These are phyloP conservation scores for Dendrolimus houi DNA, from an alignment of 2,888 invertebrate genomes.

Conservation along the genomic window DNA sequence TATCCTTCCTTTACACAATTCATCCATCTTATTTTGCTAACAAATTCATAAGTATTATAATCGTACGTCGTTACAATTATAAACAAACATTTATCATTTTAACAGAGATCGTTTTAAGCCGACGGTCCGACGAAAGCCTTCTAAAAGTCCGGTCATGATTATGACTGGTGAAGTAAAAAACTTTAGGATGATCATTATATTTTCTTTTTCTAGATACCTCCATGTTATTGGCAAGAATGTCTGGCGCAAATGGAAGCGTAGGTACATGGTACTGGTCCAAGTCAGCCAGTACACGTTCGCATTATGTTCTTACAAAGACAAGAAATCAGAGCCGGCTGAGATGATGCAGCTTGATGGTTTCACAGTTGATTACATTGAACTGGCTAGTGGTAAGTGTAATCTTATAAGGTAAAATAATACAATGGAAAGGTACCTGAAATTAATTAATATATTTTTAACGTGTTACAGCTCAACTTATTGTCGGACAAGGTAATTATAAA, in stretches of 20 bases:
- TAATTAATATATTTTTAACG: constrained; percentile 9
- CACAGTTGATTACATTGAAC: constrained; percentile 99
- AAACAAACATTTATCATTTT: too few species aligned
- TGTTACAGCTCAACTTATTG: constrained; percentile 90
- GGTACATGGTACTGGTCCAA: constrained; percentile 98
- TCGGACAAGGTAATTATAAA: constrained; percentile 86
- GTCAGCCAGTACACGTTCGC: constrained; percentile 99
- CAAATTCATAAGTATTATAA: too few species aligned
- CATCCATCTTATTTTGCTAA: too few species aligned
- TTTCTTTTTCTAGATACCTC: constrained; percentile 77
- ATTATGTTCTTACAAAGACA: constrained; percentile 99
- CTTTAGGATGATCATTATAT: too few species aligned
- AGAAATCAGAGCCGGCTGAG: constrained; percentile 99
- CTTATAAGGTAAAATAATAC: neutral
- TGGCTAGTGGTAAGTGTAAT: constrained; percentile 86
- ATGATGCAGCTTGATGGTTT: constrained; percentile 99
- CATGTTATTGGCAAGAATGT: constrained; percentile 95
- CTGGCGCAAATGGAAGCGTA: constrained; percentile 99
- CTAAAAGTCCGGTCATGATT: too few species aligned
- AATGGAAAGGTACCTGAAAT: neutral
- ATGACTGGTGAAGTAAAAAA: too few species aligned
- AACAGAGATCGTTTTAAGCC: too few species aligned
- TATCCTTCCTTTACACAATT: too few species aligned
- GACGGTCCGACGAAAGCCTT: too few species aligned
- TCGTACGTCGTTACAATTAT: too few species aligned